A percentile compares a stretch with the other conserved stretches of the same genome.
These are phyloP conservation scores for Panthera tigris DNA, from an alignment of 2,113 vertebrate genomes.

Conservation along the genomic window DNA sequence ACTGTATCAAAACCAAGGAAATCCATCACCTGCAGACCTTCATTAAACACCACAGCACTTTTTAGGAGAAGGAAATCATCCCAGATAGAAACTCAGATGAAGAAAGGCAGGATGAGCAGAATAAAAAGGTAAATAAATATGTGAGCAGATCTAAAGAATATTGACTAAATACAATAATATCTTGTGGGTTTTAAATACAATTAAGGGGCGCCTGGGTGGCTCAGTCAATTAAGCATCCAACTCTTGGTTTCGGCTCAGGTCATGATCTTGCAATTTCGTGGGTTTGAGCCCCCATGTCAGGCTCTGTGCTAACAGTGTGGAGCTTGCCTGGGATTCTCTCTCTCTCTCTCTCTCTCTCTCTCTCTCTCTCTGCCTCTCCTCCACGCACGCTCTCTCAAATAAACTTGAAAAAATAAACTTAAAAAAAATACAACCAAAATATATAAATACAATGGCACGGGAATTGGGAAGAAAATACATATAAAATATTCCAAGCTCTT, in stretches of 20 bases:
- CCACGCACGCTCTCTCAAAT: no score
- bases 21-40: not conserved
- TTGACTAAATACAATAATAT: not conserved
- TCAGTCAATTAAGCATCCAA: no score
- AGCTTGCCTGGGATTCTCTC: no score
- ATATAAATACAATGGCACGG: not conserved
- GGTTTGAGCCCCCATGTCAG: no score
- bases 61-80: not conserved
- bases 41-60: rapidly evolving
- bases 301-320: no score
- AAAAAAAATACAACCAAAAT: not conserved
- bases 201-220: not conserved
- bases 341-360: no score
- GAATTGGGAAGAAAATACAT: not conserved
- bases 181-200: not conserved
- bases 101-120: not conserved
- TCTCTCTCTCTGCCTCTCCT: no score
- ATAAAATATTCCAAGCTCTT: not conserved
- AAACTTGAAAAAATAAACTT: not conserved
- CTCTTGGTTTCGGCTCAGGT: no score
- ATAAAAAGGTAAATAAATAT: not conserved
- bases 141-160: not conserved
- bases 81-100: not conserved
- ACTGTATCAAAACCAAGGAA: not conserved
- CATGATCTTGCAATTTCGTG: no score